Conservation (phyloP, 2,113 vertebrate species). For the Seriola rivoliana region DNA sequence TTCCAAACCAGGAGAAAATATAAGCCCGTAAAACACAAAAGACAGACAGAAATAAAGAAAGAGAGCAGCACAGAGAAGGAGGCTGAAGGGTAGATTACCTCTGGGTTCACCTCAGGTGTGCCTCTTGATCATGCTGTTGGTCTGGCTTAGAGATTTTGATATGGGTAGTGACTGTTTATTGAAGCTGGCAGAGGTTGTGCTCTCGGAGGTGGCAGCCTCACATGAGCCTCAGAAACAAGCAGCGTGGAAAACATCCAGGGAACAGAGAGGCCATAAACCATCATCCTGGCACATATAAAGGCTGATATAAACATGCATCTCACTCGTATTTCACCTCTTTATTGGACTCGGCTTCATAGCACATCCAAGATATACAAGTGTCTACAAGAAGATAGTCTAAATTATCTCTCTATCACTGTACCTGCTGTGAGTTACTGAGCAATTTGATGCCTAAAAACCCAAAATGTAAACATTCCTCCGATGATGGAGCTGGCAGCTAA, state of each 20-base stretch:
- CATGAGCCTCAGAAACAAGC: conserved; percentile 63
- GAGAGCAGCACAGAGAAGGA: conserved; percentile 21
- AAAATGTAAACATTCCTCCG: conserved; percentile 54
- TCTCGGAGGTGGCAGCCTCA: conserved; percentile 58
- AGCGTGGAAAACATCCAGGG: conserved; percentile 63
- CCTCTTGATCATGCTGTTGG: conserved; percentile 72
- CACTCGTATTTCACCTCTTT: conserved; percentile 73
- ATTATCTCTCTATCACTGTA: conserved; percentile 49
- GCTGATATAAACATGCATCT: conserved; percentile 68
- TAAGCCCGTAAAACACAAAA: conserved; percentile 44
- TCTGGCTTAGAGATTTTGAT: conserved; percentile 64
- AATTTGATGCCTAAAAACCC: conserved; percentile 65
- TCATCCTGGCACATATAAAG: conserved; percentile 65
- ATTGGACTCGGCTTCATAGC: conserved; percentile 54
- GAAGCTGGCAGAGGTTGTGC: conserved; percentile 64
- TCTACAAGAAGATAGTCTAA: conserved; percentile 56
- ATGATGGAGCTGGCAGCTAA: conserved; percentile 52
- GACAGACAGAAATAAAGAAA: conserved; percentile 61
- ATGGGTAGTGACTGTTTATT: conserved; percentile 74
- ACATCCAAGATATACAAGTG: conserved; percentile 63
- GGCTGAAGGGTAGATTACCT: conserved; percentile 64
- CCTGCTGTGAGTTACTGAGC: conserved; percentile 52
- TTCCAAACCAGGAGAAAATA: conserved; percentile 42
- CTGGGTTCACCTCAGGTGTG: conserved; percentile 77
- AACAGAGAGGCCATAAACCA: conserved; percentile 65